phyloP scores from a whole-genome alignment of 2,797 vertebrate genomes.

The Channallabes apus region DNA sequence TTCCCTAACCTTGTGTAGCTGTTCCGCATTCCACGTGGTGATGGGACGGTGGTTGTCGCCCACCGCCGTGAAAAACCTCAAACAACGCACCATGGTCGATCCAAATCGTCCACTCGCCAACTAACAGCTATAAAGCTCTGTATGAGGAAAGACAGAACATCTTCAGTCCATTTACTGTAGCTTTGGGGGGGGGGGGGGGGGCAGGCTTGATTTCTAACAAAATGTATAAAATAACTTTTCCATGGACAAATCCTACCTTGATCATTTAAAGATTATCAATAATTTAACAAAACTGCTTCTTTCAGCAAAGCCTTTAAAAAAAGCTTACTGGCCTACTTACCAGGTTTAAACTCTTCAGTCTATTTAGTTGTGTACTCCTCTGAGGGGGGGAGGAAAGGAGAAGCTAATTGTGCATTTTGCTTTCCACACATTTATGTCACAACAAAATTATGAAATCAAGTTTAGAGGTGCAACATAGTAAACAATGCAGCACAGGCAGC shows the following conservation, averaged over 20 bases:
- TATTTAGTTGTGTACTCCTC: neutral
- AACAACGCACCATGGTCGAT: conserved; percentile 80
- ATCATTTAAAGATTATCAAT: neutral
- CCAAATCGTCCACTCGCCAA: neutral
- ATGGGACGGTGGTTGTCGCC: conserved; percentile 75
- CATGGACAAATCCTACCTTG: neutral
- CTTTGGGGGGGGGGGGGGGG: no score
- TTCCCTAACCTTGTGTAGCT: conserved; percentile 61
- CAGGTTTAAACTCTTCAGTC: neutral
- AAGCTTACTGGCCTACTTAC: neutral
- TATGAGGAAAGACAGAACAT: neutral
- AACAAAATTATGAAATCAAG: conserved; percentile 1
- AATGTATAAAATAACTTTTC: neutral
- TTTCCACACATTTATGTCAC: neutral
- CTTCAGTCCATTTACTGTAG: neutral
- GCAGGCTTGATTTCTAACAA: neutral
- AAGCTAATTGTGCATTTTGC: neutral
- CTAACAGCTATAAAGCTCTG: neutral
- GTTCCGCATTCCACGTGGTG: conserved; percentile 75
- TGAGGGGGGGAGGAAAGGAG: neutral
- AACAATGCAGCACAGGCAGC: conserved; percentile 8
- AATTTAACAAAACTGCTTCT: neutral
- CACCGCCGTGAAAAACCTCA: conserved; percentile 88
- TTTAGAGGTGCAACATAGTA: neutral
- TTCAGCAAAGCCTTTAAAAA: neutral